phyloP scores from a whole-genome alignment of 1,140 invertebrate genomes.

The Drosophila seguyi region DNA sequence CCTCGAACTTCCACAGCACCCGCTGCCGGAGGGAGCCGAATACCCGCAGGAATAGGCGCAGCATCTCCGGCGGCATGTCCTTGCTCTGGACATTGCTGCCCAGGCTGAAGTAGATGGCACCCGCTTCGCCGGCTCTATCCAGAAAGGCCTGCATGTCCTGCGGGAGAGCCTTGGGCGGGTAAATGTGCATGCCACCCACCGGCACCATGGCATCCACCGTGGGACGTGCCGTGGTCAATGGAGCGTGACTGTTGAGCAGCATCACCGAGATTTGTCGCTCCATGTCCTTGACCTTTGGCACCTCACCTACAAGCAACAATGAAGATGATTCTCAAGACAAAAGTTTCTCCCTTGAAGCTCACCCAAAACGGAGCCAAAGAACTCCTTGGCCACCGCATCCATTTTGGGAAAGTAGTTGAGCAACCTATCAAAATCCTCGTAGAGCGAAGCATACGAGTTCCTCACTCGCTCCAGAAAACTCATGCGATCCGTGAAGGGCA shows the following conservation, averaged over 20 bases:
- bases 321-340: neutral
- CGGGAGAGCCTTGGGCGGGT: conserved; percentile 78
- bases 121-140: conserved; percentile 85
- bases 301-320: conserved; percentile 54
- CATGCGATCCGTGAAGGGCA: conserved; percentile 80
- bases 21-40: conserved; percentile 86
- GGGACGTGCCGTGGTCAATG: conserved; percentile 73
- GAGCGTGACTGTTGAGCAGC: conserved; percentile 81
- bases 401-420: conserved; percentile 75
- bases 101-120: conserved; percentile 88
- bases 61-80: conserved; percentile 85
- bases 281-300: conserved; percentile 86
- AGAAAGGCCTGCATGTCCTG: conserved; percentile 83
- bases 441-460: conserved; percentile 62
- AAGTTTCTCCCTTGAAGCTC: conserved; percentile 9
- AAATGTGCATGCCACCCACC: conserved; percentile 84
- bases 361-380: conserved; percentile 78
- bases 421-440: conserved; percentile 63
- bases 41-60: conserved; percentile 86
- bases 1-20: conserved; percentile 89
- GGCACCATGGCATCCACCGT: conserved; percentile 70
- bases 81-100: conserved; percentile 85
- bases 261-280: conserved; percentile 85
- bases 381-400: conserved; percentile 75
- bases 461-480: conserved; percentile 84